phyloP scores from a whole-genome alignment of 1,140 invertebrate genomes.

The Hydropsyche tenuis region DNA sequence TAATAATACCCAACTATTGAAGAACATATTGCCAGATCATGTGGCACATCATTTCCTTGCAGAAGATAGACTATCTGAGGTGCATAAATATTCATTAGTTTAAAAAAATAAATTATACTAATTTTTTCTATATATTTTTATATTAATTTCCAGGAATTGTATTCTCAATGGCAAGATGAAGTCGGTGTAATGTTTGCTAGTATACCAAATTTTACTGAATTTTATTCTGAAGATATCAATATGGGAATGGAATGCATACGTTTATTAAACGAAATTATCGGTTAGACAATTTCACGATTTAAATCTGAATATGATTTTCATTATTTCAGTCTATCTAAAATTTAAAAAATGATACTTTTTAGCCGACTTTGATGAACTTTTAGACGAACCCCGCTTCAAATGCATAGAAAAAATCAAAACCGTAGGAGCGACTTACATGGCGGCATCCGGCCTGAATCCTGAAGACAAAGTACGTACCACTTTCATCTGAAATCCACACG shows the following conservation, averaged over 20 bases:
- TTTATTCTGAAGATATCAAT: slow-evolving; percentile 97
- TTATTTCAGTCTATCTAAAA: no score
- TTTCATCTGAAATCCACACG: neutral
- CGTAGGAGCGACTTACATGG: slow-evolving; percentile 97
- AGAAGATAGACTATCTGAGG: slow-evolving; percentile 75
- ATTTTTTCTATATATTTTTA: slow-evolving; percentile 27
- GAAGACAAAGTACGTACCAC: slow-evolving; percentile 66
- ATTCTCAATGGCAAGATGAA: slow-evolving; percentile 90
- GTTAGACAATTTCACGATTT: slow-evolving; percentile 61
- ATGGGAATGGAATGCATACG: slow-evolving; percentile 97
- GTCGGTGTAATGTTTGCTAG: slow-evolving; percentile 98
- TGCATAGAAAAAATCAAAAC: slow-evolving; percentile 99
- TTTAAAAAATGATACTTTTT: slow-evolving; percentile 50
- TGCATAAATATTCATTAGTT: slow-evolving; percentile 53
- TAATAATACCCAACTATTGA: slow-evolving; percentile 84
- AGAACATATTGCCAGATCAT: slow-evolving; percentile 96
- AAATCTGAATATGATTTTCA: no score
- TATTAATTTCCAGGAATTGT: slow-evolving; percentile 78
- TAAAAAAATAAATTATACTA: neutral
- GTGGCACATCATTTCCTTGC: slow-evolving; percentile 94
- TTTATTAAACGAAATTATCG: slow-evolving; percentile 97
- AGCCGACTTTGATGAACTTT: slow-evolving; percentile 91
- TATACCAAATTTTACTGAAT: slow-evolving; percentile 98
- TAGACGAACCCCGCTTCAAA: slow-evolving; percentile 88
- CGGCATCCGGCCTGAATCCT: slow-evolving; percentile 93